Percentiles rank a stretch among this genome's conserved stretches.
Evolutionary conservation across 2,113 vertebrate genomes (phyloP).

Genomic region (Nyctereutes procyonoides): DNA sequence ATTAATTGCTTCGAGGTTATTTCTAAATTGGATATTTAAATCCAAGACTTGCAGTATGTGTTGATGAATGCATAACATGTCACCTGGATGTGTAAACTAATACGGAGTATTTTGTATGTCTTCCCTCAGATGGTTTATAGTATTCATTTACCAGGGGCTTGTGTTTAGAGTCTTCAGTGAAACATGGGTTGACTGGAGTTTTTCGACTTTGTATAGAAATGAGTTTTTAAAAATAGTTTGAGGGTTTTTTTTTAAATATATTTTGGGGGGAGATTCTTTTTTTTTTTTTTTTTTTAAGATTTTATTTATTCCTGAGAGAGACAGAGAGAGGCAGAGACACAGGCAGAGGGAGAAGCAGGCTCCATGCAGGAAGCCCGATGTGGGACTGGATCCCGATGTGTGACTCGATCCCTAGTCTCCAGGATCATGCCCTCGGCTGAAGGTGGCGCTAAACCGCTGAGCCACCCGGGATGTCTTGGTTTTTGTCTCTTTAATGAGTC

Average conservation of each 20-base stretch:
- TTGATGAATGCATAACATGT: not conserved
- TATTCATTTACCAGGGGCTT: not conserved
- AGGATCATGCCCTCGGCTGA: no score
- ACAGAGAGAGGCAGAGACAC: no score
- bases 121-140: not conserved
- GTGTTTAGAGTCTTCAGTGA: not conserved
- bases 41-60: not conserved
- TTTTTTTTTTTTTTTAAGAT: no score
- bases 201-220: not conserved
- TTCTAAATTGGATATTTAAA: constrained; percentile 1
- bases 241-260: not conserved
- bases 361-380: no score
- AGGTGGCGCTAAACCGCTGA: no score
- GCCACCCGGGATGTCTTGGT: no score
- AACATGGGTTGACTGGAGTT: not conserved
- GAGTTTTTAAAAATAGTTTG: constrained; percentile 22
- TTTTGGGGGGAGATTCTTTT: no score
- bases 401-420: no score
- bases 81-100: not conserved
- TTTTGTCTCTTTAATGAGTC: not conserved
- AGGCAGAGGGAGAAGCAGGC: no score
- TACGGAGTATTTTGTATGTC: not conserved
- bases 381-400: no score
- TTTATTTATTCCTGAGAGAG: no score
- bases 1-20: constrained; percentile 16